These are phyloP conservation scores for Turnix velox DNA, from an alignment of 2,113 vertebrate genomes.

Conservation along the genomic window DNA sequence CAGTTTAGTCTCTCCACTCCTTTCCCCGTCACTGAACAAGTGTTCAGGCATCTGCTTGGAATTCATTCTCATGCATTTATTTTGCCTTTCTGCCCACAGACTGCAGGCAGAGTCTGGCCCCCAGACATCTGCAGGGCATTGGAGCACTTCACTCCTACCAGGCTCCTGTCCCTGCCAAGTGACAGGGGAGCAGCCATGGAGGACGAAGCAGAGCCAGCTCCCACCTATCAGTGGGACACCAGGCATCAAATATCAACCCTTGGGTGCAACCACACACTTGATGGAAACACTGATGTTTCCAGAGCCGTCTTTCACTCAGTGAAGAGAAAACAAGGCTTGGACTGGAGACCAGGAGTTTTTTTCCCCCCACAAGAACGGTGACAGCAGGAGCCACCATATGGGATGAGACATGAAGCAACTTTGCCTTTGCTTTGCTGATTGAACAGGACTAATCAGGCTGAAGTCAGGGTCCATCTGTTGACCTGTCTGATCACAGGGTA, in stretches of 20 bases:
- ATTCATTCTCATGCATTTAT: neutral
- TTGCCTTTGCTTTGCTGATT: neutral
- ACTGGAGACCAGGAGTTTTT: neutral
- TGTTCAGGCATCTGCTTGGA: neutral
- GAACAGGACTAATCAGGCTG: conserved; percentile 6
- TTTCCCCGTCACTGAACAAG: neutral
- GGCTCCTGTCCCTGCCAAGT: neutral
- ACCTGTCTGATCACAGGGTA: neutral
- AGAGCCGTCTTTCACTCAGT: neutral
- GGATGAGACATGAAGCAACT: conserved; percentile 3
- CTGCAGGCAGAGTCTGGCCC: neutral
- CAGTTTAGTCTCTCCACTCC: neutral
- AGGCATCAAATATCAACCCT: neutral
- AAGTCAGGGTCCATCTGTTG: conserved; percentile 29
- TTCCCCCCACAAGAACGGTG: neutral
- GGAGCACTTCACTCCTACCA: neutral
- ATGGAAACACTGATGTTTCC: neutral
- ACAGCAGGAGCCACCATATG: conserved; percentile 55
- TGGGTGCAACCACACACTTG: neutral
- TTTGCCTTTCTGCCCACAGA: neutral
- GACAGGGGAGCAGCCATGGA: neutral
- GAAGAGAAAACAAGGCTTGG: neutral
- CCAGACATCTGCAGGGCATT: neutral
- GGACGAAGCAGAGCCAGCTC: neutral
- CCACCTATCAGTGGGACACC: fast-evolving